Base-by-base conservation (phyloP, 2,888 invertebrate species). In the Drosophila antonietae region DNA sequence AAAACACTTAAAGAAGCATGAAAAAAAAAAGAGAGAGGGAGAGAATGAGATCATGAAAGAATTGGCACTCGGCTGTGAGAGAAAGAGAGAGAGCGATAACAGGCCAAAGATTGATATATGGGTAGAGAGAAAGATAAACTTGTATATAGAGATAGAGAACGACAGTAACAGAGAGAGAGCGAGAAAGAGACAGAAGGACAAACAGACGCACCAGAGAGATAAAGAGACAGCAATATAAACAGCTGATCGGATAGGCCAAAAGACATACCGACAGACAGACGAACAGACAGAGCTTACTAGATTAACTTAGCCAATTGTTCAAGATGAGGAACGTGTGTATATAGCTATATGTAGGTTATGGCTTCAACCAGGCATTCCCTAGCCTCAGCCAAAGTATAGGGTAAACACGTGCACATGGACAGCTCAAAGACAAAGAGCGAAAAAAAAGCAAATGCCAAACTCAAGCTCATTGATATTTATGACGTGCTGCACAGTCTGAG, bases 401-500 rank as follows among this genome's bases (percentile, higher is more conserved):
- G 51, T 51, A 51, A 14, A 8, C 51, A 35, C 33, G 33, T 33
- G 51, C 33, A 35, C 33, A 35, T 51, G 51, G 33, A 12, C 20
- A 20, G 33, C 51, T 51, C 4, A 51, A 51, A 51, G 51, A 51
- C 49, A 51, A 33, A 51, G 49, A 49, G 5, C 18, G 5, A 49
- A 35, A 51, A 14, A 51, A 35, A 51, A 12, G 33, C 51, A 51
- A 51, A 51, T 51, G 33, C 51, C 51, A 51, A 51, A 14, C 18
- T 49, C 31, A 6, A 51, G 51, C 51, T 51, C 51, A 51, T 51
- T 51, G 51, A 51, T 51, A 51, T 51, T 51, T 51, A 51, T 51
- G 51, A 51, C 51, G 51, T 33, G 51, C 51, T 35, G 51, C 51
- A 14, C 2, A 14, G 33, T 35, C 33, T 35, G 33, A 35, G 51